These are phyloP conservation scores for Cardiocondyla obscurior DNA, from an alignment of 1,140 invertebrate species.

Conservation along the genomic window DNA sequence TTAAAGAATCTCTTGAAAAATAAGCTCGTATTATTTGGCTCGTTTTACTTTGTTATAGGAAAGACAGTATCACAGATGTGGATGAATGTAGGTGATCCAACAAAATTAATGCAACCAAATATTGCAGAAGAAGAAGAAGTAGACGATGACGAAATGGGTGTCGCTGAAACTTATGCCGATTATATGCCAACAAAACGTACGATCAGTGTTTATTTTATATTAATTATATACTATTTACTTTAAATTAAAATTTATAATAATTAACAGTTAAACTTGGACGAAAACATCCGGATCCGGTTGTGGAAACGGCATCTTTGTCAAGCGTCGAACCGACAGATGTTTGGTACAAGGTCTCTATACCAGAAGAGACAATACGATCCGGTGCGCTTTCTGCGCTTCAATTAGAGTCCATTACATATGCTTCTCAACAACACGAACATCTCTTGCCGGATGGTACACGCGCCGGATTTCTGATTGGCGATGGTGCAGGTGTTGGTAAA, in stretches of 20 bases:
- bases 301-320: slow-evolving; percentile 98
- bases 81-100: slow-evolving; percentile 84
- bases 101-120: slow-evolving; percentile 79
- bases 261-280: slow-evolving; percentile 94
- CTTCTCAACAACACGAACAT: slow-evolving; percentile 97
- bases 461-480: slow-evolving; percentile 98
- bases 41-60: slow-evolving; percentile 69
- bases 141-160: slow-evolving; percentile 98
- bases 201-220: slow-evolving; percentile 61
- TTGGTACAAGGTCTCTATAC: slow-evolving; percentile 94
- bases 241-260: slow-evolving; percentile 22
- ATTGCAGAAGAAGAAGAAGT: slow-evolving; percentile 91
- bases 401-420: slow-evolving; percentile 98
- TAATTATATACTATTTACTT: neutral
- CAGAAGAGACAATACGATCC: slow-evolving; percentile 92
- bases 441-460: slow-evolving; percentile 94
- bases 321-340: slow-evolving; percentile 98
- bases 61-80: slow-evolving; percentile 85
- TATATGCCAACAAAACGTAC: slow-evolving; percentile 98
- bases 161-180: slow-evolving; percentile 98
- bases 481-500: slow-evolving; percentile 99
- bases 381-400: slow-evolving; percentile 97
- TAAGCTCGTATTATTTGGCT: neutral
- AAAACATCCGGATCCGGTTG: slow-evolving; percentile 99
- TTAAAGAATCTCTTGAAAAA: neutral